These are phyloP conservation scores for Bombyx mandarina DNA, from an alignment of 1,140 invertebrate species.

Conservation along the genomic window DNA sequence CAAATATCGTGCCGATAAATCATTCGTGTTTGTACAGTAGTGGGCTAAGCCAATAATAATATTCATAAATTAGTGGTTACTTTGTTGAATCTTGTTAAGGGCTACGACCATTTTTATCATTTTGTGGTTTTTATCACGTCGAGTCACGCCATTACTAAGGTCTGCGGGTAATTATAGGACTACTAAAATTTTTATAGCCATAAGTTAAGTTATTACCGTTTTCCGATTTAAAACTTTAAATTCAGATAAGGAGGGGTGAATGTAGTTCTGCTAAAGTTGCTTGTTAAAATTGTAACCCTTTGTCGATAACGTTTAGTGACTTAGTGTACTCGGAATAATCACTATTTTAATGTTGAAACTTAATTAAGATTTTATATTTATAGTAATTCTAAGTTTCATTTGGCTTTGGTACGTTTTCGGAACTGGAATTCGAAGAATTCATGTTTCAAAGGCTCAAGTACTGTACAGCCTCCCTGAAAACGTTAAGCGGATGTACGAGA, in stretches of 20 bases:
- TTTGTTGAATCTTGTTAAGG: constrained; percentile 18
- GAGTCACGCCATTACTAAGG: constrained; percentile 16
- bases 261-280: not conserved
- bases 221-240: constrained; percentile 10
- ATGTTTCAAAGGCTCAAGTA: too few species aligned
- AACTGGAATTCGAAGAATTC: too few species aligned
- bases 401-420: too few species aligned
- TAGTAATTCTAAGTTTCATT: too few species aligned
- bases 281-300: not conserved
- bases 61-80: constrained; percentile 16
- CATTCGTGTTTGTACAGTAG: constrained; percentile 16
- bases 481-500: too few species aligned
- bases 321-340: too few species aligned
- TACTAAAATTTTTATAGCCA: constrained; percentile 11
- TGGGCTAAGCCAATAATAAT: constrained; percentile 6
- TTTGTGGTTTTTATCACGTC: constrained; percentile 16
- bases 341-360: too few species aligned
- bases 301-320: too few species aligned
- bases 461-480: too few species aligned
- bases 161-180: constrained; percentile 10
- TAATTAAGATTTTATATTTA: too few species aligned
- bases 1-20: constrained; percentile 13
- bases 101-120: constrained; percentile 15
- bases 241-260: constrained; percentile 6
- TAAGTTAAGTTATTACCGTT: constrained; percentile 15